These are phyloP conservation scores for Pemphigus obesinymphae DNA, from an alignment of 1,140 invertebrate species.

Conservation along the genomic window DNA sequence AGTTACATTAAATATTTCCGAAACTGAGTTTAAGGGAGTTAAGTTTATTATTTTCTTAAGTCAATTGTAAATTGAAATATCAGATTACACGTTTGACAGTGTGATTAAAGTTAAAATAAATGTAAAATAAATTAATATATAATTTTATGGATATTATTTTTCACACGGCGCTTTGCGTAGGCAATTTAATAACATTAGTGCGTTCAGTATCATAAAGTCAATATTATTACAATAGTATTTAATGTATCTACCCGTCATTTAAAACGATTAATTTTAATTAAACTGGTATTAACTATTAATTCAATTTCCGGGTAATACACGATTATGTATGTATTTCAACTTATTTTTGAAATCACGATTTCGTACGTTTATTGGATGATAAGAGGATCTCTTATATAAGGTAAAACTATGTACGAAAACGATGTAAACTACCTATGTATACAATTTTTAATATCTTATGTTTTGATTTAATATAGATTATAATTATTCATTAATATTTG, in stretches of 20 bases:
- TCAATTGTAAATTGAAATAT: neutral
- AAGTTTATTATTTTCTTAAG: neutral
- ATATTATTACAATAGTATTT: neutral
- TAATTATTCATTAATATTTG: too few relatives aligned
- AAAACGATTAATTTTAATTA: neutral
- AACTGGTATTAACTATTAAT: too few relatives aligned
- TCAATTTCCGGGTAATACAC: too few relatives aligned
- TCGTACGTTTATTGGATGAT: too few relatives aligned
- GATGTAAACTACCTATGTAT: too few relatives aligned
- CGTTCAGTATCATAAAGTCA: constrained; percentile 10
- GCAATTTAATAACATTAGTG: constrained; percentile 22
- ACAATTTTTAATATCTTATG: too few relatives aligned
- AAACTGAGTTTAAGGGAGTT: neutral
- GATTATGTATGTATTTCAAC: too few relatives aligned
- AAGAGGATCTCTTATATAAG: too few relatives aligned
- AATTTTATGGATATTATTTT: neutral
- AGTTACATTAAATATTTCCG: neutral
- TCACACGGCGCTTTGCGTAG: constrained; percentile 5
- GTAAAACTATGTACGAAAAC: too few relatives aligned
- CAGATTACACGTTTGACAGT: neutral
- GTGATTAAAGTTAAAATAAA: neutral
- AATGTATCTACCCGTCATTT: neutral
- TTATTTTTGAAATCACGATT: too few relatives aligned
- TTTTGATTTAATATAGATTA: too few relatives aligned
- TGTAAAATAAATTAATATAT: neutral